Evolutionary conservation across 2,797 vertebrate species (phyloP), one percentile per base, ranked within the genome.

Genomic region (Melanotaenia trifasciata): DNA sequence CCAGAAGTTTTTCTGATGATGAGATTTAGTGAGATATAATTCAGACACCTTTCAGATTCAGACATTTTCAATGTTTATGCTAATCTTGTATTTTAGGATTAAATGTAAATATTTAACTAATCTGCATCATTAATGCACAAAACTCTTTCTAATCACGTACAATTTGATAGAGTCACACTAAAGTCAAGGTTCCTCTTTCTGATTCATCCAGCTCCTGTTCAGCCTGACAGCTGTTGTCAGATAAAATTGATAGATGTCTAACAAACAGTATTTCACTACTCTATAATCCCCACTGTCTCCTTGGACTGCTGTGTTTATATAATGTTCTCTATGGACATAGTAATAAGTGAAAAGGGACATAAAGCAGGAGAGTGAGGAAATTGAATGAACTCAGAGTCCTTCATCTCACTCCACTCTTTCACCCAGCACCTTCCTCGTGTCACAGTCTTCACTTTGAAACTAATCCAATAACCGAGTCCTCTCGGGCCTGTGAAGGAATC

Each of bases 241-340:
- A 65, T 80, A 59, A 40, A 43, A 43, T 47, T 74, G 72, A 85
- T 45, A 24, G 69, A 79, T 59, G 76, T 65, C 63, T 67, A 20
- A 1, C 26, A 64, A n/a, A 0, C 56, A 8, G 70, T 79, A 67
- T 65, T 75, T 77, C 81, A 66, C 53, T 14, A 36, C 54, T 16
- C 54, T 6, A 2, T 65, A 18, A 40, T 78, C 75, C 4, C 60
- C 10, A 16, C 76, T 20, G 66, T 71, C 60, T 79, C 80, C 78
- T 83, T 56, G 71, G 70, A 59, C 69, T 53, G 64, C 65, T 70
- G 72, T 74, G 75, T 68, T 76, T 64, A 68, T 70, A 30, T 64
- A 71, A 78, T 50, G 51, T 58, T 18, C 74, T 65, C 43, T 33
- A 33, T 56, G 50, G 67, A 35, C 1, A 2, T 3, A n/a, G 74